Base-by-base conservation (phyloP, 53 echinoderm and acorn worm species). In the Actinopyga echinites region DNA sequence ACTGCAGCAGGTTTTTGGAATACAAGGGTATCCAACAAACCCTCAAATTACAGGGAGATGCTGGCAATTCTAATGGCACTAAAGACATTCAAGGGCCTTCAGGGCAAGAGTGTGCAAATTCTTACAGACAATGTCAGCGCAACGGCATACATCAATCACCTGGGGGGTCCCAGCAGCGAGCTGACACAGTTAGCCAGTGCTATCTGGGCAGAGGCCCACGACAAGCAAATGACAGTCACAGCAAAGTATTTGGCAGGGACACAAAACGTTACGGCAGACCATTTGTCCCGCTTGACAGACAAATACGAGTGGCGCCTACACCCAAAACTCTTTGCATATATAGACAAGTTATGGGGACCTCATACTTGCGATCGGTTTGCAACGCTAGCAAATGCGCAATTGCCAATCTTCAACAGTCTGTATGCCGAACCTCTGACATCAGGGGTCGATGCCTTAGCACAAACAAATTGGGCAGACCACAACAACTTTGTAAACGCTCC, bases 331-430 rank as follows among this genome's bases (percentile, higher is more conserved):
- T 91, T 84, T 38, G 23, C 26, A 44, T 87, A 38, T 26, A 20
- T 84, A 11, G 84, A 81, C 88, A 61, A 49, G 25, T 65, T 69
- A 36, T 88, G 82, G 82, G 91, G 85, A 8, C 81, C 81, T 26
- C 91, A 88, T 35, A 88, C 88, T 5, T 29, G 74, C 45, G 88
- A 88, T 65, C 30, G 88, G 21, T 88, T 88, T 31, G 88, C 88
- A 26, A 75, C 69, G 9, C 75, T 73, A 37, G 64, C 74, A 26
- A 88, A 88, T 65, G 40, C 69, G 10, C 88, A 83, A 24, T 19
- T 85, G 44, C 75, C 40, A 2, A 40, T 40, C 40, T 40, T 40
- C 40, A 40, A 40, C 40, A 40, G 87, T 60, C 40, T 40, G 40
- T 40, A 40, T 40, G 53, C 53, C 6, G 85, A 85, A 10, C 85